phyloP scores from a whole-genome alignment of 1,140 invertebrate species.

The Megalonaias nervosa region DNA sequence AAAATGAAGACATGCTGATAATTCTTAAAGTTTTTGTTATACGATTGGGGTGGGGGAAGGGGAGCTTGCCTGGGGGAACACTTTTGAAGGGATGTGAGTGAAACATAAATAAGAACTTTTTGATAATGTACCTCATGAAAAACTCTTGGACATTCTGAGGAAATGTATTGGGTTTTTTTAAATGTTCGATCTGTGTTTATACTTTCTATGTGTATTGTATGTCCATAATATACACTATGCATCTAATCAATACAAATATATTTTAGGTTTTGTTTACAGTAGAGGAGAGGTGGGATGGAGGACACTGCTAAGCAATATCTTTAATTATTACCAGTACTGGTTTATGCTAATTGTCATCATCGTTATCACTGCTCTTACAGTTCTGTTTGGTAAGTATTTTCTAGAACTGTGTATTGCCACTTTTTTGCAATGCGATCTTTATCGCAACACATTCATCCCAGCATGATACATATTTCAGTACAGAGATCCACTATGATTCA shows the following conservation, averaged over 20 bases:
- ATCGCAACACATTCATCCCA: not conserved
- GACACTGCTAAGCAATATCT: conserved; percentile 42
- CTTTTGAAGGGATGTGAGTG: not conserved
- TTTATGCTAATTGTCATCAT: conserved; percentile 59
- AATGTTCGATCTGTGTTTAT: not conserved
- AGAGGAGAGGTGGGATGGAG: conserved; percentile 54
- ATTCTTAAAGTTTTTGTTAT: too few species aligned
- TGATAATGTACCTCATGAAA: not conserved
- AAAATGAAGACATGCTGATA: too few species aligned
- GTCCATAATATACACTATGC: not conserved
- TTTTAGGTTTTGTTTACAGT: conserved; percentile 13
- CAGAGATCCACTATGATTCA: too few species aligned
- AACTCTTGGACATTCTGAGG: not conserved
- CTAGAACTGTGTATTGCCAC: not conserved
- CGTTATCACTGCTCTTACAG: conserved; percentile 50
- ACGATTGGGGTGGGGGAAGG: too few species aligned
- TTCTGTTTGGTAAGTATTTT: conserved; percentile 57
- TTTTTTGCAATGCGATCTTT: not conserved
- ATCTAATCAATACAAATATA: not conserved
- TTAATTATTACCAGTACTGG: conserved; percentile 60
- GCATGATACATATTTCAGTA: too few species aligned
- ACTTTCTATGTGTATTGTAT: not conserved
- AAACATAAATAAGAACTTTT: not conserved
- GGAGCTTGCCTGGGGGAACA: too few species aligned
- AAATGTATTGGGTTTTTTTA: too few species aligned